These are phyloP conservation scores for Cylas formicarius DNA, from an alignment of 1,140 invertebrate genomes.

Conservation along the genomic window DNA sequence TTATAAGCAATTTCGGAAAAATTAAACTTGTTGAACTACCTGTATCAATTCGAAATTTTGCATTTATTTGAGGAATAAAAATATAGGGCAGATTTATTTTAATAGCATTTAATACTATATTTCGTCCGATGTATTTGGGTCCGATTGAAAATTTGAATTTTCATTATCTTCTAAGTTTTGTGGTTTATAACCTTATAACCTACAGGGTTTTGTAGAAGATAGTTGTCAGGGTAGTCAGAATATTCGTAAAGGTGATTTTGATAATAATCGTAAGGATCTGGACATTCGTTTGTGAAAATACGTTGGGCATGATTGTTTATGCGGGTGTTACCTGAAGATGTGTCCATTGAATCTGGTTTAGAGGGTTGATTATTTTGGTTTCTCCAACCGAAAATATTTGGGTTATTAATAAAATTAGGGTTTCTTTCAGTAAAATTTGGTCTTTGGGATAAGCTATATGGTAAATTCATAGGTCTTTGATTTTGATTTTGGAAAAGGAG, in stretches of 20 bases:
- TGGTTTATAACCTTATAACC: background rate
- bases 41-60: slow-evolving; percentile 16
- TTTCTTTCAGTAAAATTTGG: background rate
- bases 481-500: too few species aligned
- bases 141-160: background rate
- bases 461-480: too few species aligned
- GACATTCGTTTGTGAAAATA: too few species aligned
- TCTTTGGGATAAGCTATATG: too few species aligned
- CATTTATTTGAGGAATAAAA: slow-evolving; percentile 11
- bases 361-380: too few species aligned
- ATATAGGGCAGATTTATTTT: slow-evolving; percentile 12
- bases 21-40: slow-evolving; percentile 15
- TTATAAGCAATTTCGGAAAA: slow-evolving; percentile 8
- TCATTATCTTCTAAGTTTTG: background rate
- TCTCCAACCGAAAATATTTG: too few species aligned
- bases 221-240: slow-evolving; percentile 1
- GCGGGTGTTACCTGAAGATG: too few species aligned
- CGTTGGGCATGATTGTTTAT: too few species aligned
- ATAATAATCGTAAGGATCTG: too few species aligned
- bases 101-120: slow-evolving; percentile 8
- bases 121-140: background rate
- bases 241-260: background rate
- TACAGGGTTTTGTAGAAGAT: background rate
- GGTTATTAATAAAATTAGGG: background rate
- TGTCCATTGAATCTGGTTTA: too few species aligned